Evolutionary conservation across 2,797 vertebrate species (phyloP).

Genomic region (Mus minutoides): DNA sequence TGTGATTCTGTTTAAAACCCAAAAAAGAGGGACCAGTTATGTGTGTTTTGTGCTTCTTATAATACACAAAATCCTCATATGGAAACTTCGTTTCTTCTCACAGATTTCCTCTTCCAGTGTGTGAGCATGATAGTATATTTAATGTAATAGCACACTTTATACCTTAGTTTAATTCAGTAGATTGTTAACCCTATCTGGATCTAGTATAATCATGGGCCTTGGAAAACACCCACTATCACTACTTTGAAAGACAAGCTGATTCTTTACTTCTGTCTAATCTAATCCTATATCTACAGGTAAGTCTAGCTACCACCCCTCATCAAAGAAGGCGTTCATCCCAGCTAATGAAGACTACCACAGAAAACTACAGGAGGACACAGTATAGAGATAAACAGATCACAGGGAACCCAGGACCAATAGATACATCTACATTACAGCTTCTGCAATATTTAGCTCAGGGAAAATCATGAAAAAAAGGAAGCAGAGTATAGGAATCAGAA

Average conservation of each 20-base stretch:
- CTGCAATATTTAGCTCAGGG: neutral
- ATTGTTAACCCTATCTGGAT: neutral
- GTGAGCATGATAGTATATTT: neutral
- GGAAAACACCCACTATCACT: neutral
- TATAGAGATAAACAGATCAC: neutral
- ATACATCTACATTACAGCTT: neutral
- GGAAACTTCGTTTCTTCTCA: neutral
- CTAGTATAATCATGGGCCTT: neutral
- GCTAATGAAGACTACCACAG: neutral
- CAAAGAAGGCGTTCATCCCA: neutral
- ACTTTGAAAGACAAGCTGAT: neutral
- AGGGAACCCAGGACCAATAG: neutral
- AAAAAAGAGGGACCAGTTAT: neutral
- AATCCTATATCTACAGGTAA: neutral
- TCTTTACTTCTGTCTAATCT: neutral
- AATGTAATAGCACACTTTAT: neutral
- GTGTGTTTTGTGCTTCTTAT: neutral
- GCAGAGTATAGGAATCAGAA: neutral
- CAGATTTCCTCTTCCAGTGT: neutral
- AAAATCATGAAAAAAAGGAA: neutral
- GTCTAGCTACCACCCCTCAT: neutral
- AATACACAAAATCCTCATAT: neutral
- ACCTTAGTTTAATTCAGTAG: neutral
- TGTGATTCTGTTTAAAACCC: neutral
- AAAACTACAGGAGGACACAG: neutral